These are phyloP conservation scores for Pyrgilauda ruficollis DNA, from an alignment of 2,113 vertebrate genomes.

Conservation along the genomic window DNA sequence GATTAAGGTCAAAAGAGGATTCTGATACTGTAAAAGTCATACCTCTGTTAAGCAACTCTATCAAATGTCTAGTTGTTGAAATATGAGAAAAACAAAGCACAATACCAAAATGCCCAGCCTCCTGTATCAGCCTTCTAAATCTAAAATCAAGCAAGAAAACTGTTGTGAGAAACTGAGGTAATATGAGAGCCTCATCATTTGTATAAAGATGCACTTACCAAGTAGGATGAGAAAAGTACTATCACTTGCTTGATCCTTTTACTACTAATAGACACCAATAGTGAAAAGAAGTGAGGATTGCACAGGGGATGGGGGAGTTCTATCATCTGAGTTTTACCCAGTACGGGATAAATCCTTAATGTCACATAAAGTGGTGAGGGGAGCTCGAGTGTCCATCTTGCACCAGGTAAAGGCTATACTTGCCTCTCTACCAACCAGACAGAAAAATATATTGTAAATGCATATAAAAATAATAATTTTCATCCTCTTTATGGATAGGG, in stretches of 20 bases:
- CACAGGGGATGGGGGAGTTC: rapidly evolving
- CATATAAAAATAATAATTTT: background rate
- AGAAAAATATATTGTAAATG: background rate
- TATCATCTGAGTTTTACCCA: background rate
- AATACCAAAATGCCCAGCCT: background rate
- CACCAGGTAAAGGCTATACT: background rate
- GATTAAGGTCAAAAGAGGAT: background rate
- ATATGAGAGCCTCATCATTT: background rate
- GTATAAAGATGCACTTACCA: background rate
- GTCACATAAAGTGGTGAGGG: background rate
- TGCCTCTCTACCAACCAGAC: background rate
- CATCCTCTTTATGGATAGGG: background rate
- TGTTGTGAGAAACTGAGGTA: background rate
- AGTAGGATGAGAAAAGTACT: background rate
- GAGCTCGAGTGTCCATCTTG: background rate
- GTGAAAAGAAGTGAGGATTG: background rate
- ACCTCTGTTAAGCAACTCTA: background rate
- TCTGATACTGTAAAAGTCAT: background rate
- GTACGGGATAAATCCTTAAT: background rate
- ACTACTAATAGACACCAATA: background rate
- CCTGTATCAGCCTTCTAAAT: background rate
- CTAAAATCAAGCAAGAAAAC: background rate
- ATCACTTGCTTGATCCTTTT: background rate
- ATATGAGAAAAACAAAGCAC: background rate
- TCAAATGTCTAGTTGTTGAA: background rate